These are phyloP conservation scores for Strigops habroptila DNA, from an alignment of 2,113 vertebrate genomes.

Conservation along the genomic window DNA sequence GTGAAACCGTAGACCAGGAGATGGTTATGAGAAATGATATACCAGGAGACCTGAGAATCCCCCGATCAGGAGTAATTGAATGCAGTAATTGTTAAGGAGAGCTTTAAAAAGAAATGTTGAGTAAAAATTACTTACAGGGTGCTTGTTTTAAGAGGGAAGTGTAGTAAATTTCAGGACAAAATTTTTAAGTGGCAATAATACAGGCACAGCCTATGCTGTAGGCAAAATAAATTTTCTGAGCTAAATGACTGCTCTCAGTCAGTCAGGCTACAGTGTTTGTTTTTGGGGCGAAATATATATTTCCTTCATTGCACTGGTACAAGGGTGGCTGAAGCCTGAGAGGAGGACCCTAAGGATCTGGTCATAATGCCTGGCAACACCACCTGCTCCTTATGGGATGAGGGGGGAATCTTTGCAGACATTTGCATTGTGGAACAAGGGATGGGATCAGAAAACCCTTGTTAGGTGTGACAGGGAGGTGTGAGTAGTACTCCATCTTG, in stretches of 20 bases:
- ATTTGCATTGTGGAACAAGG: neutral
- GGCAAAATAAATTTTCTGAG: slow-evolving; percentile 46
- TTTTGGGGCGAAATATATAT: slow-evolving; percentile 18
- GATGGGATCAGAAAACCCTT: neutral
- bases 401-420: neutral
- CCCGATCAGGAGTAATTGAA: neutral
- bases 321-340: neutral
- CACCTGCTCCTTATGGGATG: neutral
- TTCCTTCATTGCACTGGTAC: neutral
- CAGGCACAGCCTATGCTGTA: neutral
- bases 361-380: neutral
- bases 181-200: slow-evolving; percentile 35
- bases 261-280: slow-evolving; percentile 14
- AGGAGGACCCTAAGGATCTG: neutral
- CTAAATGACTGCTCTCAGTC: slow-evolving; percentile 42
- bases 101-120: slow-evolving; percentile 28
- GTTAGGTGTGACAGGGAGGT: neutral
- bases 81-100: slow-evolving; percentile 30
- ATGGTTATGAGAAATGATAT: slow-evolving; percentile 30
- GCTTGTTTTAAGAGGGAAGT: slow-evolving; percentile 53
- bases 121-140: neutral
- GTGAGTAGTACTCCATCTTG: neutral
- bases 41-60: slow-evolving; percentile 23
- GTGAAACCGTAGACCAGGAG: slow-evolving; percentile 27
- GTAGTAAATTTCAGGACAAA: slow-evolving; percentile 57